Evolutionary conservation across 2,113 vertebrate genomes (phyloP), one percentile per base, ranked within the genome.

Genomic region (Solea senegalensis): DNA sequence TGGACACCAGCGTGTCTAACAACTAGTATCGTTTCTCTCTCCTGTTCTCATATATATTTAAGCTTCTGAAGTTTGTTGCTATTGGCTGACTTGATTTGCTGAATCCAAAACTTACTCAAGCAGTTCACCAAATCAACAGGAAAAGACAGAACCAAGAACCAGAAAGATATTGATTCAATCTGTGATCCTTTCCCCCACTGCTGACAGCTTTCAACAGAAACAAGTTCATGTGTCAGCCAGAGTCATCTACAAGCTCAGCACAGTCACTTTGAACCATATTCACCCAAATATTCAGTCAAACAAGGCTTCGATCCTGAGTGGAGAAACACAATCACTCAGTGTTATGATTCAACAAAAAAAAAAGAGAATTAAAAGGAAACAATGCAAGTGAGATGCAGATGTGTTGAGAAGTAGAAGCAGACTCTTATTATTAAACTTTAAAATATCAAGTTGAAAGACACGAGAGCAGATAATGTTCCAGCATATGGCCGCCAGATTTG

Each of bases 401-500:
- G 88, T 84, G 77, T 46, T 13, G 8, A 11, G 43, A 44, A 44
- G 28, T 64, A 53, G 66, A 80, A 53, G 53, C 27, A 39, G 66
- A 71, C 57, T 63, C 73, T 71, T 82, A 21, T 67, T 68, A 64
- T 64, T 61, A 78, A 59, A 66, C 63, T 34, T 34, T 21, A 54
- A 59, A 72, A 78, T 82, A 46, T 53, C 51, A n/a, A 69, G 65
- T 54, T 85, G 66, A 84, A 82, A 85, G 56, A 71, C 72, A 83
- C 74, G 73, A 87, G 82, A 66, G 74, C 69, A 78, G 69, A 71
- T 75, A 60, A 59, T 52, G 41, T 82, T 61, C 56, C 40, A 61
- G 59, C 88, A 92, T 90, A 64, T 90, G 90, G 85, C 39, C 58
- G 13, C 84, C 90, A 90, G 86, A 91, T 86, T 76, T 84, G 80